Evolutionary conservation across 2,888 invertebrate species (phyloP).

Genomic region (Nomada goodeniana): DNA sequence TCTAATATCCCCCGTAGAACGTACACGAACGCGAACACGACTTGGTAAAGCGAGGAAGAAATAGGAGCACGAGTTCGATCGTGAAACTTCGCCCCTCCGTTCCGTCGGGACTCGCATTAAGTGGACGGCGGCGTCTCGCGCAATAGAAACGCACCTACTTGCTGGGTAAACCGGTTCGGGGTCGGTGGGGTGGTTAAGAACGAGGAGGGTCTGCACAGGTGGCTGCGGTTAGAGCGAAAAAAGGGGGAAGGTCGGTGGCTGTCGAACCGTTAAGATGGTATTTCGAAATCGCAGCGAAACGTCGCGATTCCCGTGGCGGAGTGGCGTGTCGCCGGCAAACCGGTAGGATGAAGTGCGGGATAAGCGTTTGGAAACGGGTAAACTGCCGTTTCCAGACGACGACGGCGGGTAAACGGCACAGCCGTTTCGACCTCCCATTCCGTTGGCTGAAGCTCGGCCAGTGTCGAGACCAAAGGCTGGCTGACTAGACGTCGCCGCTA

Average conservation of each 20-base stretch:
- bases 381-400: slow-evolving; percentile 44
- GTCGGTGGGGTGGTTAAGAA: background rate
- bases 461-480: slow-evolving; percentile 16
- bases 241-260: background rate
- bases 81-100: slow-evolving; percentile 44
- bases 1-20: slow-evolving; percentile 41
- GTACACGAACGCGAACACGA: background rate
- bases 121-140: slow-evolving; percentile 32
- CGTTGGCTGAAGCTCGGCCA: slow-evolving; percentile 20
- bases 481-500: slow-evolving; percentile 3
- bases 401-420: slow-evolving; percentile 37
- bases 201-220: background rate
- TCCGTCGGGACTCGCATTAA: slow-evolving; percentile 32
- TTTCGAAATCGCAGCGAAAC: slow-evolving; percentile 43
- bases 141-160: background rate
- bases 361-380: slow-evolving; percentile 39
- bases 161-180: background rate
- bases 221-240: background rate
- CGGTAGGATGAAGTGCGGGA: slow-evolving; percentile 44
- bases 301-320: slow-evolving; percentile 29
- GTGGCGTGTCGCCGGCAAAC: slow-evolving; percentile 37
- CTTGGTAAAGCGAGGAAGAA: slow-evolving; percentile 11
- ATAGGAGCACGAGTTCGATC: slow-evolving; percentile 18
- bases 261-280: slow-evolving; percentile 52
- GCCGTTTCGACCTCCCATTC: slow-evolving; percentile 30